Conservation (phyloP, 2,113 vertebrate species). For the Sinocyclocheilus maitianheensis region DNA sequence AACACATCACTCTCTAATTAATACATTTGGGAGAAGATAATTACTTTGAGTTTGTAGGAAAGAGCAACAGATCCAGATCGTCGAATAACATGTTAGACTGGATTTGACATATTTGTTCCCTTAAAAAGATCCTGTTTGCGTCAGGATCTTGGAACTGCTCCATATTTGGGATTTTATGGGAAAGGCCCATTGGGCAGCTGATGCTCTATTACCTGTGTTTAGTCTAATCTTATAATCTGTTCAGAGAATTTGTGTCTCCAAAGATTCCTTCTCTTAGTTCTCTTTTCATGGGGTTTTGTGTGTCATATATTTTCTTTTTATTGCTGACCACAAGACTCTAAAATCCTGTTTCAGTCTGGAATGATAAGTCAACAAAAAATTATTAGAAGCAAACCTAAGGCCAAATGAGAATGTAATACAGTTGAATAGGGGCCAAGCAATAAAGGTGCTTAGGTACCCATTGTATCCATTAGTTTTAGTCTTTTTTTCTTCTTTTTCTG, state of each 20-base stretch:
- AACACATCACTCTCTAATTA: slow-evolving; percentile 14
- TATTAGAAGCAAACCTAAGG: not conserved
- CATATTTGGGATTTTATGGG: slow-evolving; percentile 60
- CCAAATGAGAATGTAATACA: not conserved
- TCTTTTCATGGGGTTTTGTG: not conserved
- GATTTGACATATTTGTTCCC: slow-evolving; percentile 48
- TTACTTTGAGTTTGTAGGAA: slow-evolving; percentile 14
- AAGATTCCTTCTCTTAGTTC: not conserved
- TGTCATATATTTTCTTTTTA: not conserved
- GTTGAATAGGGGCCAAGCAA: not conserved
- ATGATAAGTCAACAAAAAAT: not conserved
- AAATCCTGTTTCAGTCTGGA: not conserved
- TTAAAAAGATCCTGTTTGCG: slow-evolving; percentile 58
- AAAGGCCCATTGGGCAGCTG: slow-evolving; percentile 54
- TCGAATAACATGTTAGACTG: slow-evolving; percentile 48
- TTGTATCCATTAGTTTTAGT: too few relatives aligned
- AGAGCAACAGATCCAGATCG: slow-evolving; percentile 27
- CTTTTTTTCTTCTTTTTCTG: too few relatives aligned
- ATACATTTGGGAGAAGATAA: slow-evolving; percentile 29
- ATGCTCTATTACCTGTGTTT: slow-evolving; percentile 49
- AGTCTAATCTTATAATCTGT: not conserved
- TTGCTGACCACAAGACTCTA: not conserved
- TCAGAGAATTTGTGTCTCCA: not conserved
- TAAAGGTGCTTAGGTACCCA: too few relatives aligned
- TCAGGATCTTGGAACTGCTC: slow-evolving; percentile 47